Evolutionary conservation across 2,113 vertebrate genomes (phyloP).

Genomic region (Craseonycteris thonglongyai): DNA sequence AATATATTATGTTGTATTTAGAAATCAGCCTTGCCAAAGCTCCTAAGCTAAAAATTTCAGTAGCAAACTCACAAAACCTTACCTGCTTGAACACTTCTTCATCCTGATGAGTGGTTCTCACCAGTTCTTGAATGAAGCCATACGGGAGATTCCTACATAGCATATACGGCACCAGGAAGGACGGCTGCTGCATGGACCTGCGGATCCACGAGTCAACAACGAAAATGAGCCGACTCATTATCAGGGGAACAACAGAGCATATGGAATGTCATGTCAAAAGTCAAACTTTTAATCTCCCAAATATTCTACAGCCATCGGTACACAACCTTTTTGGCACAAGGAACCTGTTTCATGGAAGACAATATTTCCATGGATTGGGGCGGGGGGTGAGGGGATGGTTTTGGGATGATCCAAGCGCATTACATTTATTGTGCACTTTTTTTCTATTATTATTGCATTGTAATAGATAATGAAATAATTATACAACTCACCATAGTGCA

Average conservation of each 20-base stretch:
- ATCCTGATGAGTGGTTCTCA: constrained; percentile 96
- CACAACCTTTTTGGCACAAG: too few relatives aligned
- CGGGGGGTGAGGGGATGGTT: too few relatives aligned
- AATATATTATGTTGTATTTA: accelerated
- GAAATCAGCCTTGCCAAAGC: background rate
- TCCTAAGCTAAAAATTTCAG: background rate
- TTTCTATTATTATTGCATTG: too few relatives aligned
- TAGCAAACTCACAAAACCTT: background rate
- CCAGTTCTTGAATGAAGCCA: constrained; percentile 96
- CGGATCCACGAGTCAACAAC: background rate
- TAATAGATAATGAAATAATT: too few relatives aligned
- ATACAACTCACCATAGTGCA: too few relatives aligned
- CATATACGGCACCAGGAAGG: constrained; percentile 97
- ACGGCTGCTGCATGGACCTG: constrained; percentile 92
- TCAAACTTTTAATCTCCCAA: background rate
- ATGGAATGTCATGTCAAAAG: background rate
- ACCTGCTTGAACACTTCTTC: constrained; percentile 97
- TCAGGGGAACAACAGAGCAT: accelerated
- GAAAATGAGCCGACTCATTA: background rate
- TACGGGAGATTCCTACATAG: constrained; percentile 98
- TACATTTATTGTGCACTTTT: too few relatives aligned
- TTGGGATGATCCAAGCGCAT: too few relatives aligned
- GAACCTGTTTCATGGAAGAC: too few relatives aligned
- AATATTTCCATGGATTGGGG: too few relatives aligned
- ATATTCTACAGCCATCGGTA: background rate